Conservation (phyloP, 2,113 vertebrate species). For the Anser cygnoides region DNA sequence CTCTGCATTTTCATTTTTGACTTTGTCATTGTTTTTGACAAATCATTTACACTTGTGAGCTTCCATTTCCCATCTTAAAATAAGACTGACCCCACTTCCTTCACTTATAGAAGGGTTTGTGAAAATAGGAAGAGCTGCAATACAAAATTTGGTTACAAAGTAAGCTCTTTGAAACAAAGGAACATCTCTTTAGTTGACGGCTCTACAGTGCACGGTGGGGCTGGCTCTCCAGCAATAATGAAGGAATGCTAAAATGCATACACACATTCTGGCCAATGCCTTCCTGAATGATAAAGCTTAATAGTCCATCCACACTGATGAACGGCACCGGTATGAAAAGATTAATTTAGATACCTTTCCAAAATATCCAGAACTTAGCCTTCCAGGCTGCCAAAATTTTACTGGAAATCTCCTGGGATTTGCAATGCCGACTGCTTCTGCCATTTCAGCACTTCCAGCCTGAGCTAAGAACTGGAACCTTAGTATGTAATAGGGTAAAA, state of each 20-base stretch:
- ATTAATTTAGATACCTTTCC: neutral
- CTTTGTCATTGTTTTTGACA: neutral
- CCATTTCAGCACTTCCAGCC: slow-evolving; percentile 25
- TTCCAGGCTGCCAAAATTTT: neutral
- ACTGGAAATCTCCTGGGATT: neutral
- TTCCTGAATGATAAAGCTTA: neutral
- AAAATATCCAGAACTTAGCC: neutral
- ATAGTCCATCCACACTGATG: neutral
- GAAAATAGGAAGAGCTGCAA: neutral
- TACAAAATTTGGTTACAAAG: rapidly evolving
- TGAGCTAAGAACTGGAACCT: neutral
- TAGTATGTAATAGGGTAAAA: neutral
- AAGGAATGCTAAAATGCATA: neutral
- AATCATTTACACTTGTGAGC: neutral
- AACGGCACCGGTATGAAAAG: neutral
- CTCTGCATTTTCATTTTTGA: neutral
- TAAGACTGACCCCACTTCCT: neutral
- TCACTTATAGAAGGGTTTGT: rapidly evolving
- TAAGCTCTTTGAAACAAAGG: neutral
- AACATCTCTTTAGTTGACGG: neutral
- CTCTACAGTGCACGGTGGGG: neutral
- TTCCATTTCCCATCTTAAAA: neutral
- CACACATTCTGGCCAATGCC: neutral
- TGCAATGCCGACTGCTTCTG: neutral
- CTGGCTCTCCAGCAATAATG: neutral